A percentile compares a stretch with the other conserved stretches of the same genome.
Conservation (phyloP, 1,140 invertebrate species). For the Tetramorium simillimum region DNA sequence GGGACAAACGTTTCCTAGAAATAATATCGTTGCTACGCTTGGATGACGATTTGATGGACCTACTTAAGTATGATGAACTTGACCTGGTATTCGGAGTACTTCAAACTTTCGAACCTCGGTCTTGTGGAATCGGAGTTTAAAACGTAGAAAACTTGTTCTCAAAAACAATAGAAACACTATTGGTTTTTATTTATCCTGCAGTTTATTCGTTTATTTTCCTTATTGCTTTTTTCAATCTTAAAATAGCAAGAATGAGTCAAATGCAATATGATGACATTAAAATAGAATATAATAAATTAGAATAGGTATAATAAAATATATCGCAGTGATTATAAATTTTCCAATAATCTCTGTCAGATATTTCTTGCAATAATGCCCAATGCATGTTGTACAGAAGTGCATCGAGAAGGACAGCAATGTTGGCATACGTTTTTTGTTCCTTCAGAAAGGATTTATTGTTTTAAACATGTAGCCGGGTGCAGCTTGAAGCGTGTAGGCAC, state of each 20-base stretch:
- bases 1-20: slow-evolving; percentile 41
- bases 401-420: background rate
- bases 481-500: slow-evolving; percentile 16
- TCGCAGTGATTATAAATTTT: background rate
- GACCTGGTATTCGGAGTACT: slow-evolving; percentile 43
- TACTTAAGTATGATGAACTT: slow-evolving; percentile 49
- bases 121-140: background rate
- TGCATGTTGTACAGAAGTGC: slow-evolving; percentile 19
- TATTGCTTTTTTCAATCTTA: background rate
- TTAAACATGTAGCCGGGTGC: slow-evolving; percentile 28
- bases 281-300: background rate
- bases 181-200: background rate
- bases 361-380: background rate
- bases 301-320: no score
- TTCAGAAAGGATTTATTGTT: slow-evolving; percentile 8
- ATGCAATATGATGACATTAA: background rate
- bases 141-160: background rate
- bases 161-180: background rate
- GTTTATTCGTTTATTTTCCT: background rate
- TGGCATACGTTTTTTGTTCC: slow-evolving; percentile 2
- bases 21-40: slow-evolving; percentile 43
- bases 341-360: background rate
- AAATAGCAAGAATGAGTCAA: background rate
- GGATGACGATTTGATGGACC: slow-evolving; percentile 37
- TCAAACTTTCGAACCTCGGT: slow-evolving; percentile 28